Evolutionary conservation across 1,140 invertebrate species (phyloP).

Genomic region (Zaprionus kolodkinae): DNA sequence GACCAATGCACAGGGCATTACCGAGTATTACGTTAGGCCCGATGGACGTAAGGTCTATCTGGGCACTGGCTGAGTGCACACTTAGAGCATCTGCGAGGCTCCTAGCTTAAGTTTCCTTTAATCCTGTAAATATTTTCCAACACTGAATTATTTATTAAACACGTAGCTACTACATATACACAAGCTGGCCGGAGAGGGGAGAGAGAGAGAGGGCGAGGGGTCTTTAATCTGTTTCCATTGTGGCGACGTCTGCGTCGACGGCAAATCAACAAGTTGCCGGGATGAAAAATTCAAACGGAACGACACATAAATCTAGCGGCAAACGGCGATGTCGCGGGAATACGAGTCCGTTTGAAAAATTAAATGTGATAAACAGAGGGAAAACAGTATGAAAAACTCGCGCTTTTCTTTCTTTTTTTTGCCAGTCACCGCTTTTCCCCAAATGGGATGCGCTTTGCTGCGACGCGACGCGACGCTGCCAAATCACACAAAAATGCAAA

Average conservation of each 20-base stretch:
- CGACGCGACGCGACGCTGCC: slow-evolving; percentile 32
- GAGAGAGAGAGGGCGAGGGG: too few relatives aligned
- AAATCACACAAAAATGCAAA: slow-evolving; percentile 71
- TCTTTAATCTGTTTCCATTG: slow-evolving; percentile 22
- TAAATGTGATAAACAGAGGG: slow-evolving; percentile 67
- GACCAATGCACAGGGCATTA: slow-evolving; percentile 76
- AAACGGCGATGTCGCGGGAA: slow-evolving; percentile 61
- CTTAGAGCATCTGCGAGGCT: not conserved
- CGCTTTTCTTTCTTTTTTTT: slow-evolving; percentile 33
- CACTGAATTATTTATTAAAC: slow-evolving; percentile 53
- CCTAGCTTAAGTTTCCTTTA: slow-evolving; percentile 11
- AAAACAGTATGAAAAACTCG: slow-evolving; percentile 13
- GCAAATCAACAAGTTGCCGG: slow-evolving; percentile 58
- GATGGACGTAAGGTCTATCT: slow-evolving; percentile 78
- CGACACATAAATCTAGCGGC: slow-evolving; percentile 65
- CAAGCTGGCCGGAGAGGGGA: not conserved
- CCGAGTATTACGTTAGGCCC: slow-evolving; percentile 78
- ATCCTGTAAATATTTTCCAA: slow-evolving; percentile 45
- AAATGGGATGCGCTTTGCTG: slow-evolving; percentile 54
- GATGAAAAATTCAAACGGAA: slow-evolving; percentile 55
- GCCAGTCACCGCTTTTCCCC: slow-evolving; percentile 45
- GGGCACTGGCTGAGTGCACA: slow-evolving; percentile 29
- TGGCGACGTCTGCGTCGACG: not conserved
- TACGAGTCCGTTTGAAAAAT: slow-evolving; percentile 63
- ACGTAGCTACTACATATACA: slow-evolving; percentile 54